Base-by-base conservation (phyloP, 2,113 vertebrate species). In the Hemichromis elongatus region DNA sequence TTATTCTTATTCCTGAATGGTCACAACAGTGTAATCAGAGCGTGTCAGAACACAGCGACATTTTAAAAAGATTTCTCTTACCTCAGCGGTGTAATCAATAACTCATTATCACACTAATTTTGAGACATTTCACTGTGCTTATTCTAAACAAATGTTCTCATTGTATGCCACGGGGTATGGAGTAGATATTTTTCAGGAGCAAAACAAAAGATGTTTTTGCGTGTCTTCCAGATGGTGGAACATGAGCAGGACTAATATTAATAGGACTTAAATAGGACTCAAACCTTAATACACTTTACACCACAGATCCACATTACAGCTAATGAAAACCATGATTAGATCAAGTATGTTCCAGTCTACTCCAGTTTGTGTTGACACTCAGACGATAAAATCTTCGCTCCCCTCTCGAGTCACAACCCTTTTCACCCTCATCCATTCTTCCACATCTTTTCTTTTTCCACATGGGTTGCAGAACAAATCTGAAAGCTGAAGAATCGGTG, bases 1-100 rank as follows among this genome's bases (percentile, higher is more conserved):
- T 80, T 28, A 75, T 80, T 82, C 45, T 82, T 18, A 55, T 55
- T 85, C 54, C 50, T 83, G 82, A 70, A 61, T 11, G 33, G 63
- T 56, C 78, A 77, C 78, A 88, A 40, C 50, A 12, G 68, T 63
- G 73, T 21, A 84, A 84, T 87, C 87, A 53, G 82, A 85, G 79
- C 33, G 2, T 42, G 28, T 87, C 79, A 21, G 56, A 33, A 16
- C 3, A 54, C 54, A 7, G n/a, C 5, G 4, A 63, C 75, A 54
- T 80, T 82, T 63, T 13, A 75, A 56, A 89, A 75, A 30, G 50
- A 68, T 66, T 56, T 30, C 14, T 5, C 61, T 26, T 5, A 9
- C 28, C 53, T 53, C 40, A 63, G 14, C 7, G 1, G 30, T 53
- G 52, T 77, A 55, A 83, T 91, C 66, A 86, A 73, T 77, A 79